Conservation (phyloP, 2,797 vertebrate species). For the Pangasius sanitwongsei region DNA sequence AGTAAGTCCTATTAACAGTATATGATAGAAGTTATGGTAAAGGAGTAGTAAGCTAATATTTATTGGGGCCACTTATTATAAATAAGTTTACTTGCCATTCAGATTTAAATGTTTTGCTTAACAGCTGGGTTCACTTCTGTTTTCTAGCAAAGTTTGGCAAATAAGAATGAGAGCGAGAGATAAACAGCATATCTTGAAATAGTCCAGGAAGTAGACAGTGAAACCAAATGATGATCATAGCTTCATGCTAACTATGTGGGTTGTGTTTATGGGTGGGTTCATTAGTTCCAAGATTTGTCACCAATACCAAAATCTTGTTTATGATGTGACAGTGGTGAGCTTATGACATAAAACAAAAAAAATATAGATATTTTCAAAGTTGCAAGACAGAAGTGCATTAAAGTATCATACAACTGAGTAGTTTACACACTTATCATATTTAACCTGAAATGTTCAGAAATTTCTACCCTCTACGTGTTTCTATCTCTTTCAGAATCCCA, state of each 20-base stretch:
- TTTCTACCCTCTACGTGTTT: slow-evolving; percentile 8
- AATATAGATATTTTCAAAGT: background rate
- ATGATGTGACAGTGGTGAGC: background rate
- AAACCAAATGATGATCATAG: background rate
- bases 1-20: background rate
- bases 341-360: background rate
- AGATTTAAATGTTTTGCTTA: background rate
- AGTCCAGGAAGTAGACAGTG: slow-evolving; percentile 26
- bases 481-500: slow-evolving; percentile 48
- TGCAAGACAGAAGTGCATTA: background rate
- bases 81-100: slow-evolving; percentile 1
- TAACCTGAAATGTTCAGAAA: background rate
- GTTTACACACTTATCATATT: background rate
- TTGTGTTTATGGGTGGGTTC: background rate
- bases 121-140: background rate
- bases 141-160: background rate
- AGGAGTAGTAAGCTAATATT: background rate
- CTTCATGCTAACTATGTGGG: slow-evolving; percentile 23
- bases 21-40: background rate
- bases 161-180: background rate
- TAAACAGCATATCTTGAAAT: background rate
- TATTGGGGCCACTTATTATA: background rate
- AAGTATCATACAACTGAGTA: background rate
- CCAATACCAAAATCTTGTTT: background rate
- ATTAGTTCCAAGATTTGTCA: slow-evolving; percentile 22